phyloP scores from a whole-genome alignment of 2,797 vertebrate genomes.

The Rhynchotus rufescens region DNA sequence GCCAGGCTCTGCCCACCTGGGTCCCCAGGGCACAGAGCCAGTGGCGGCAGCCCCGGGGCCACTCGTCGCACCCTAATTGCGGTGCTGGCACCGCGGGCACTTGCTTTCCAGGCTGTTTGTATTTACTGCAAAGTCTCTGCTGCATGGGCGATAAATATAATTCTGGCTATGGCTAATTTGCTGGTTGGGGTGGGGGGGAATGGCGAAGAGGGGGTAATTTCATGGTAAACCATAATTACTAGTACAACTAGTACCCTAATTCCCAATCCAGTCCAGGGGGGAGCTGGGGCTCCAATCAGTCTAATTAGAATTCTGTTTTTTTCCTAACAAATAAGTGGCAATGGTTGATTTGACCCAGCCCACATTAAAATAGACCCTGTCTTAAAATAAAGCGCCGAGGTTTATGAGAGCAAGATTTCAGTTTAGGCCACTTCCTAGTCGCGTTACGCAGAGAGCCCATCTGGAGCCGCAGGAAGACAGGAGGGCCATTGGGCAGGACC shows the following conservation, averaged over 20 bases:
- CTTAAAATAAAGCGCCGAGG: constrained; percentile 52
- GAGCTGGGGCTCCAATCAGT: constrained; percentile 72
- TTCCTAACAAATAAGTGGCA: constrained; percentile 72
- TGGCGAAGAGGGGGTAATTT: constrained; percentile 72
- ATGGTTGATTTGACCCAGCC: constrained; percentile 66
- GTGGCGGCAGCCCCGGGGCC: constrained; percentile 31
- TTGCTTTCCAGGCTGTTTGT: constrained; percentile 79
- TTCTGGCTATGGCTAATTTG: constrained; percentile 73
- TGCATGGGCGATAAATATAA: constrained; percentile 81
- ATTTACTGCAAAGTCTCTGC: constrained; percentile 68
- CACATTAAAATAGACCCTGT: constrained; percentile 57
- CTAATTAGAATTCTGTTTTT: constrained; percentile 74
- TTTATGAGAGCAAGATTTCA: constrained; percentile 45
- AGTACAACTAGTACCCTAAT: constrained; percentile 77
- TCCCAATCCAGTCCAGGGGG: constrained; percentile 75
- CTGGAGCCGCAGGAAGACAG: not conserved
- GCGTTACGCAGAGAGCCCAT: not conserved
- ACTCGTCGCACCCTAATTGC: constrained; percentile 76
- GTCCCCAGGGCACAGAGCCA: no score
- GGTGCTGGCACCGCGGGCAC: constrained; percentile 43
- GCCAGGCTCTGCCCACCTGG: no score
- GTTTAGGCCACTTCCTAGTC: constrained; percentile 22
- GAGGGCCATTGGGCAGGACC: not conserved
- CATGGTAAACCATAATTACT: constrained; percentile 83
- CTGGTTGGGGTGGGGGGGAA: not conserved